Evolutionary conservation across 1,140 invertebrate genomes (phyloP), one percentile per base, ranked within the genome.

Genomic region (Bombyx mori): DNA sequence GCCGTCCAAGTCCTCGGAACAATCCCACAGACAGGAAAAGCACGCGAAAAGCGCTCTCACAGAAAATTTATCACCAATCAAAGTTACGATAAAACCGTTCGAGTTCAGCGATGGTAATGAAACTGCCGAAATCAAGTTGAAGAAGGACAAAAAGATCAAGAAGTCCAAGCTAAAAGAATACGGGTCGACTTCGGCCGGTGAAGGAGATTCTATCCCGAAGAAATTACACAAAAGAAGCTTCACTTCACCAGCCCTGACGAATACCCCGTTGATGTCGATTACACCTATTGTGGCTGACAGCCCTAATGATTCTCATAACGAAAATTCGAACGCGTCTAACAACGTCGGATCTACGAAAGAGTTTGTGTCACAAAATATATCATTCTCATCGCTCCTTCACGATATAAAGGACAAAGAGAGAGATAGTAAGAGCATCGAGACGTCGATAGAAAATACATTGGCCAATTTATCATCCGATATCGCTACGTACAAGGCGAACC

Each of bases 31-130:
- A 68, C 50, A 57, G 8, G 76, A 81, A 7, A 82, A 75, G 57
- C 43, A 65, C 50, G 12, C 26, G 54, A 60, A 73, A 63, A 44
- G 69, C 7, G 56, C 57, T 10, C 64, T 62, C 1, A 18, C 73
- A 3, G 86, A 86, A 62, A 85, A 73, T 44, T 44, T 84, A 18
- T 88, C 88, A 7, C 89, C 90, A 0, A 89, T 90, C 6, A 91
- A 90, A 79, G 87, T 91, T 0, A 90, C 89, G 18, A 91, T 91
- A 52, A 91, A 91, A 78, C 89, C 90, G 1, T 82, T 90, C 54
- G 89, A 90, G 58, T 89, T 86, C 56, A 86, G 73, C 57, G 82
- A 85, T 5, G 72, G 71, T 0, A 73, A 79, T 18, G 78, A 82
- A 44, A 57, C 58, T 52, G 35, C 62, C 0, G 76, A 80, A 51